These are phyloP conservation scores for Heliconius himera DNA, from an alignment of 1,140 invertebrate genomes.

Conservation along the genomic window DNA sequence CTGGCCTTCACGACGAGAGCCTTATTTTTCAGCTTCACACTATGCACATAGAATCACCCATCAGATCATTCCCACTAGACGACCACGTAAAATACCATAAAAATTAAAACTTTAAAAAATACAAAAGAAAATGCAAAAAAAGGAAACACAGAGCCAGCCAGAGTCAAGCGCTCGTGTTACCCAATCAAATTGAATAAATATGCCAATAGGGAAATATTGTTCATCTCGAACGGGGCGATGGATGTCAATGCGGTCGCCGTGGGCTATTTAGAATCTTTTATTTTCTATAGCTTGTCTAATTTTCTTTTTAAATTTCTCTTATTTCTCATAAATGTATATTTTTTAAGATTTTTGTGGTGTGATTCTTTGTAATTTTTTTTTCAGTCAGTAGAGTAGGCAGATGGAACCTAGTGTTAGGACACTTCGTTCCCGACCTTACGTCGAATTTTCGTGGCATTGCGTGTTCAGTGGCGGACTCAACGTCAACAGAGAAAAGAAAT, in stretches of 20 bases:
- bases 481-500: too few relatives aligned
- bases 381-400: too few relatives aligned
- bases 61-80: too few relatives aligned
- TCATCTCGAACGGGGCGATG: not conserved
- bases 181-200: not conserved
- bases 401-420: too few relatives aligned
- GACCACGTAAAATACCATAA: too few relatives aligned
- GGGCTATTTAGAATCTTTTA: not conserved
- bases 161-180: not conserved
- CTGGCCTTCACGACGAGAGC: too few relatives aligned
- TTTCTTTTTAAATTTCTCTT: not conserved
- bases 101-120: not conserved
- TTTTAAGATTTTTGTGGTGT: not conserved
- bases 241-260: not conserved
- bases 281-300: not conserved
- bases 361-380: not conserved
- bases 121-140: not conserved
- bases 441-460: too few relatives aligned
- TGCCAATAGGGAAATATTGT: slow-evolving; percentile 7
- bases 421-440: too few relatives aligned
- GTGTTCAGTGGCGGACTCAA: too few relatives aligned
- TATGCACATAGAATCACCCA: too few relatives aligned
- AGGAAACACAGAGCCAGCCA: not conserved
- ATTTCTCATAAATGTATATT: not conserved
- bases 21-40: too few relatives aligned